Base-by-base conservation (phyloP, 2,113 vertebrate species). In the Amia ocellicauda region DNA sequence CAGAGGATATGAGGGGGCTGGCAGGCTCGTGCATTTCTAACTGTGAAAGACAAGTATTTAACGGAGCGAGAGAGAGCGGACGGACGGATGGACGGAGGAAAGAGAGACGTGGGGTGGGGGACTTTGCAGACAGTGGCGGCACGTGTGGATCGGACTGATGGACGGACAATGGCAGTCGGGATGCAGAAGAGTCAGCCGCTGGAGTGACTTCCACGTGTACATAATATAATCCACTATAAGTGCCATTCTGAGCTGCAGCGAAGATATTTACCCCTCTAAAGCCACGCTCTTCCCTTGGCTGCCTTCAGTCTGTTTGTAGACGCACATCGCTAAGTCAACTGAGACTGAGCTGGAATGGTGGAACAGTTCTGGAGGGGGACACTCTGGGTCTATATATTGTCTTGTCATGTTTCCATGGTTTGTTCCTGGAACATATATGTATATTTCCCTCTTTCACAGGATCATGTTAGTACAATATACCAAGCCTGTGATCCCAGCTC, bases 1-100 rank as follows among this genome's bases (percentile, higher is more conserved):
- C 96, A 99, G 84, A 98, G 90, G 81, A 89, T 94, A 84, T 98
- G 88, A 98, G 67, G 45, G 49, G 23, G n/a, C 31, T 11, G n/a
- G 5, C 11, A 24, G 22, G 24, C 20, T 24, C 51, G 10, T 23
- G 19, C 51, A 24, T 54, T 54, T 9, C n/a, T 24, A 54, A 54
- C 45, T 54, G 51, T 54, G 51, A 54, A 54, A 54, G 10, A 20
- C 7, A 54, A 54, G 22, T 54, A 54, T 54, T 54, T 54, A 54
- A 23, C n/a, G n/a, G n/a, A 17, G n/a, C n/a, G 4, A 47, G 31
- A 36, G 31, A 36, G 31, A n/a, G n/a, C n/a, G n/a, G 31, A 52
- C 7, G 11, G 27, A 54, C 8, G 17, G 20, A n/a, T n/a, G n/a
- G n/a, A 36, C 31, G 2, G 5, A 36, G n/a, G 31, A 57, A 23